Conservation (phyloP, 2,888 invertebrate species). For the Gasteruption jaculator region DNA sequence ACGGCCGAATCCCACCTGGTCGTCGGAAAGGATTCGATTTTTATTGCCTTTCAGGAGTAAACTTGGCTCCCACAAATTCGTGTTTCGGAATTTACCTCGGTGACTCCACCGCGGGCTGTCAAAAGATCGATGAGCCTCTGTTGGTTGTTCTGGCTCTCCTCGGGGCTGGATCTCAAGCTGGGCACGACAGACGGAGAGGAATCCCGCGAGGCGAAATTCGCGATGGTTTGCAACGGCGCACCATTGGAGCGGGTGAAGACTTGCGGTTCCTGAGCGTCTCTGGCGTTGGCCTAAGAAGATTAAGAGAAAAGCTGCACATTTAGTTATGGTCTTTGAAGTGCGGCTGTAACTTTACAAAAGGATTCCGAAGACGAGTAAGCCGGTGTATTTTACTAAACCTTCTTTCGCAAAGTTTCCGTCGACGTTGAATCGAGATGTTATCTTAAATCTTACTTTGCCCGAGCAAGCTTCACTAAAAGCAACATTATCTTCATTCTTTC, state of each 20-base stretch:
- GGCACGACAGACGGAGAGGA: slow-evolving; percentile 36
- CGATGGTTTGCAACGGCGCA: slow-evolving; percentile 26
- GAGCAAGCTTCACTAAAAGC: no score
- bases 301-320: no score
- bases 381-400: no score
- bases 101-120: slow-evolving; percentile 50
- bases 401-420: no score
- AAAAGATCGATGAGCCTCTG: slow-evolving; percentile 55
- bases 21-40: no score
- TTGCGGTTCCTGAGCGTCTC: slow-evolving; percentile 14
- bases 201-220: slow-evolving; percentile 33
- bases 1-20: slow-evolving; percentile 46
- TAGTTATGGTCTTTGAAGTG: no score
- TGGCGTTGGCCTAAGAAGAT: no score
- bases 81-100: slow-evolving; percentile 37
- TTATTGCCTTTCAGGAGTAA: background rate
- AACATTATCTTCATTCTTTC: no score
- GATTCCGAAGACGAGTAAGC: no score
- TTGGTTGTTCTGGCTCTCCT: slow-evolving; percentile 51
- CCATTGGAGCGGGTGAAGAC: slow-evolving; percentile 32
- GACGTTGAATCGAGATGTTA: no score
- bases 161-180: slow-evolving; percentile 40
- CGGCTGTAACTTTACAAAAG: no score
- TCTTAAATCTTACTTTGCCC: no score
- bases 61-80: background rate